phyloP scores from a whole-genome alignment of 1,140 invertebrate genomes.

The Orussus abietinus region DNA sequence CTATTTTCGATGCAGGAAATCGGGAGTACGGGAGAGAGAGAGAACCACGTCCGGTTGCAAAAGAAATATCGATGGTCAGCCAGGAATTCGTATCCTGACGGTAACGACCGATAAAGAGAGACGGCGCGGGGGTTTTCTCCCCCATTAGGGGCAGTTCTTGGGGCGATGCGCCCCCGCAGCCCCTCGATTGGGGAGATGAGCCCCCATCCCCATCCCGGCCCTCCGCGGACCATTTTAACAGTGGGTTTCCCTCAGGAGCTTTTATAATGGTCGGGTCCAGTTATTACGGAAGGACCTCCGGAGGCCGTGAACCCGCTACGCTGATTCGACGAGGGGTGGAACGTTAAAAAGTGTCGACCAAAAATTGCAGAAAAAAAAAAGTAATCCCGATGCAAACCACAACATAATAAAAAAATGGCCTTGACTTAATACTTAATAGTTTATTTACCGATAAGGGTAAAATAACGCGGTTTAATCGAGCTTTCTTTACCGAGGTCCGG shows the following conservation, averaged over 20 bases:
- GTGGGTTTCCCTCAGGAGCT: slow-evolving; percentile 50
- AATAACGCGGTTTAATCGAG: no score
- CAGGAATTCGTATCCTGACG: slow-evolving; percentile 48
- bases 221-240: slow-evolving; percentile 13
- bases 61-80: slow-evolving; percentile 52
- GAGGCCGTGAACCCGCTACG: slow-evolving; percentile 49
- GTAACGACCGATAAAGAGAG: slow-evolving; percentile 40
- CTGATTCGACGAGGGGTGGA: slow-evolving; percentile 46
- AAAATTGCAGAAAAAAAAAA: background rate
- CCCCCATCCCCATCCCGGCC: slow-evolving; percentile 2
- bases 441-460: background rate
- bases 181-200: background rate
- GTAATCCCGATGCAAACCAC: slow-evolving; percentile 3
- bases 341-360: slow-evolving; percentile 37
- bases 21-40: slow-evolving; percentile 32
- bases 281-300: slow-evolving; percentile 51
- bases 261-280: slow-evolving; percentile 56
- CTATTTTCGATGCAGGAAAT: slow-evolving; percentile 18
- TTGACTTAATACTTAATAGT: background rate
- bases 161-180: background rate
- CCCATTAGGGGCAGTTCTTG: background rate
- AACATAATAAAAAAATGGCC: background rate
- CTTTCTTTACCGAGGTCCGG: no score
- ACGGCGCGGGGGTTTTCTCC: slow-evolving; percentile 35
- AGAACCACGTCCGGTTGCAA: slow-evolving; percentile 27